Evolutionary conservation across 2,888 invertebrate genomes (phyloP).

Genomic region (Spodoptera picta): DNA sequence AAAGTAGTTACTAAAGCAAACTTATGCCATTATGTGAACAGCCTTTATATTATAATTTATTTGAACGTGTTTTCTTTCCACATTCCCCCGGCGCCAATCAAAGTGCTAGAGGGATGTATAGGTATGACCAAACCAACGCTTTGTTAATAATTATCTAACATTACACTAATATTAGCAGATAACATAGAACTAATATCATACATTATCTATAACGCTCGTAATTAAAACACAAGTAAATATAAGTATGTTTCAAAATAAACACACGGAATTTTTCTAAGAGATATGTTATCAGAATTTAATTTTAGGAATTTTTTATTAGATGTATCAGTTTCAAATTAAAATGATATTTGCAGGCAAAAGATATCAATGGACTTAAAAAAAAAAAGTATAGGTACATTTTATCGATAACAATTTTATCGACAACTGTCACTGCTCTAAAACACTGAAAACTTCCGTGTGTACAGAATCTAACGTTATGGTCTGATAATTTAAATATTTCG

Average conservation of each 20-base stretch:
- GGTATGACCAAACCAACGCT: conserved; percentile 71
- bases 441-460: conserved; percentile 46
- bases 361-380: too few relatives aligned
- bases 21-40: conserved; percentile 26
- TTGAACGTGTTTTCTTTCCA: conserved; percentile 61
- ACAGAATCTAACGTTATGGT: conserved; percentile 79
- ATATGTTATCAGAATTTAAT: too few relatives aligned
- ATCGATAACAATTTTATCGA: conserved; percentile 8
- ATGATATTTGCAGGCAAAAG: too few relatives aligned
- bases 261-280: too few relatives aligned
- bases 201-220: conserved; percentile 40
- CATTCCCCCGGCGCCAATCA: conserved; percentile 75
- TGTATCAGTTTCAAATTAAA: too few relatives aligned
- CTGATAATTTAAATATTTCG: conserved; percentile 51
- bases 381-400: background rate
- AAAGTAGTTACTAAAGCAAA: too few relatives aligned
- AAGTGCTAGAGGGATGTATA: conserved; percentile 85
- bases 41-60: conserved; percentile 41
- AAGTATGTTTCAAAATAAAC: too few relatives aligned
- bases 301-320: too few relatives aligned
- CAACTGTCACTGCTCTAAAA: conserved; percentile 17
- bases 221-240: conserved; percentile 2
- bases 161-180: conserved; percentile 33
- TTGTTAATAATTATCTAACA: conserved; percentile 36
- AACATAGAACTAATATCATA: conserved; percentile 40